phyloP scores from a whole-genome alignment of 1,140 invertebrate species.

The Aradophagus sp. region DNA sequence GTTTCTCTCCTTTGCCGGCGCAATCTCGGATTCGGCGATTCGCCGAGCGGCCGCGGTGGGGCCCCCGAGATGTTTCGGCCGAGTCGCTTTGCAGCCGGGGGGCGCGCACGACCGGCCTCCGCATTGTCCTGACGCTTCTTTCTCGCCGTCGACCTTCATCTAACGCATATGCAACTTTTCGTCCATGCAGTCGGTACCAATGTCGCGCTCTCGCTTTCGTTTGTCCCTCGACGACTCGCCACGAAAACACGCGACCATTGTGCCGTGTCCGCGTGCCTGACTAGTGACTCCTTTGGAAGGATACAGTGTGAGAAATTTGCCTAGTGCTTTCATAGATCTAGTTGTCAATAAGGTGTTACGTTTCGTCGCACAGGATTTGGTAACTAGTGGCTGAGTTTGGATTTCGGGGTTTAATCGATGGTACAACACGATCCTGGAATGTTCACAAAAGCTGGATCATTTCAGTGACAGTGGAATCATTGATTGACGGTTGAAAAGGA shows the following conservation, averaged over 20 bases:
- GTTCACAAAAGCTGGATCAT: too few species aligned
- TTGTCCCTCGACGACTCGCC: constrained; percentile 10
- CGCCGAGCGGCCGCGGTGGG: constrained; percentile 35
- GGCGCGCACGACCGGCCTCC: constrained; percentile 47
- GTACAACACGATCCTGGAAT: too few species aligned
- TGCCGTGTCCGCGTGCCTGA: not conserved
- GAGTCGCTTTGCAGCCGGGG: constrained; percentile 52
- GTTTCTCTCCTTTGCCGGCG: constrained; percentile 61
- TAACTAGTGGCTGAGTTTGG: too few species aligned
- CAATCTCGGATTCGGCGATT: constrained; percentile 57
- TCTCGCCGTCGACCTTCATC: constrained; percentile 39
- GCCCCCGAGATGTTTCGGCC: constrained; percentile 48
- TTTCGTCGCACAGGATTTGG: too few species aligned
- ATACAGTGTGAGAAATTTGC: constrained; percentile 6
- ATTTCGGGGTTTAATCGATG: too few species aligned
- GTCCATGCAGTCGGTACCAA: constrained; percentile 8
- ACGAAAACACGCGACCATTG: not conserved
- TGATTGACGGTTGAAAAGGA: too few species aligned
- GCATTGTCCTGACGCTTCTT: constrained; percentile 49
- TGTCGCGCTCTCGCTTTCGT: constrained; percentile 15
- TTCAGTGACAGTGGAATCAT: too few species aligned
- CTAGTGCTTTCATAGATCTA: not conserved
- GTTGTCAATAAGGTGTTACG: too few species aligned
- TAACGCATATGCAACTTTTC: constrained; percentile 29
- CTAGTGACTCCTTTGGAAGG: constrained; percentile 4